phyloP scores from a whole-genome alignment of 1,140 invertebrate genomes.

The Amphibalanus amphitrite region DNA sequence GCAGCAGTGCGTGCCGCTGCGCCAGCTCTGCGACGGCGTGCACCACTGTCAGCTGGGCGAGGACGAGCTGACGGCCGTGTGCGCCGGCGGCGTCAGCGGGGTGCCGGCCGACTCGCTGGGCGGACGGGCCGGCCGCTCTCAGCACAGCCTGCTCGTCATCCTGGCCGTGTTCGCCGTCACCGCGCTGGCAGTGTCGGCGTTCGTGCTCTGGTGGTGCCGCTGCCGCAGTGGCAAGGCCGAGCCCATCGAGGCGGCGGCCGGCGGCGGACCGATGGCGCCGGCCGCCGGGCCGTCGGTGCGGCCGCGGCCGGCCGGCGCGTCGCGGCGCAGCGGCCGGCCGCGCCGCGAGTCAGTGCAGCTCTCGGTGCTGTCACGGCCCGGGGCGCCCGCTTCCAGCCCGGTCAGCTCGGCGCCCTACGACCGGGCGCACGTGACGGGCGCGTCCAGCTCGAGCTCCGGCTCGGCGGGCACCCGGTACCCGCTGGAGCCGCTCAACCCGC shows the following conservation, averaged over 20 bases:
- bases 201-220: neutral
- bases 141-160: neutral
- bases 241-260: neutral
- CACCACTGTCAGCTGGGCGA: conserved; percentile 60
- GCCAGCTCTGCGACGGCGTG: conserved; percentile 49
- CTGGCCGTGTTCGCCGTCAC: neutral
- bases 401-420: neutral
- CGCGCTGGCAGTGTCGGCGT: neutral
- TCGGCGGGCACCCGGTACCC: conserved; percentile 41
- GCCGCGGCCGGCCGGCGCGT: no score
- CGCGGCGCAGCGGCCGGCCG: neutral
- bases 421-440: conserved; percentile 49
- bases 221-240: neutral
- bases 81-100: conserved; percentile 6
- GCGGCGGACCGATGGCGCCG: neutral
- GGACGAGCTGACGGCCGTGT: conserved; percentile 56
- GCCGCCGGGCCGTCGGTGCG: no score
- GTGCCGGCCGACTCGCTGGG: neutral
- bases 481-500: conserved; percentile 66
- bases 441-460: conserved; percentile 45
- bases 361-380: neutral
- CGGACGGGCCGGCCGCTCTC: neutral
- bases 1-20: conserved; percentile 43
- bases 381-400: neutral
- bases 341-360: neutral